Conservation (phyloP, 2,888 invertebrate genomes). For the Temnothorax ravouxi region DNA sequence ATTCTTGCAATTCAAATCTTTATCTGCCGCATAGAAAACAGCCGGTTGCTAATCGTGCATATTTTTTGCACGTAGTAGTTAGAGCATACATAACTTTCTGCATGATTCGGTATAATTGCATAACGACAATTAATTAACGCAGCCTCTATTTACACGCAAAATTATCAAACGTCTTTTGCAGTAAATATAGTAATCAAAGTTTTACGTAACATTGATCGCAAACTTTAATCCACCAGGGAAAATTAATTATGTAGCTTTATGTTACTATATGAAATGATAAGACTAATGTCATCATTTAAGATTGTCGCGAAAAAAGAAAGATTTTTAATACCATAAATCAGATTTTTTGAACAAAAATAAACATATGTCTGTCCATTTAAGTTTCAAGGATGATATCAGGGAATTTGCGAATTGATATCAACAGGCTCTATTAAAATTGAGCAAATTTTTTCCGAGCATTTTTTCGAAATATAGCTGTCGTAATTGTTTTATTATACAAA, state of each 20-base stretch:
- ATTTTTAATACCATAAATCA: conserved; percentile 5
- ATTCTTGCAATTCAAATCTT: background rate
- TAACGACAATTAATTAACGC: conserved; percentile 14
- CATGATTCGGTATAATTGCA: background rate
- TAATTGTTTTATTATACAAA: conserved; percentile 7
- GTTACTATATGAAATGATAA: background rate
- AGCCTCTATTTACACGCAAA: background rate
- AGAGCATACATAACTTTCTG: conserved; percentile 23
- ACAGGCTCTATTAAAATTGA: background rate
- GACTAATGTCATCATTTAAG: background rate
- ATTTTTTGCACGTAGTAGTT: conserved; percentile 18
- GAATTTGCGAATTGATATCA: background rate
- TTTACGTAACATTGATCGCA: background rate
- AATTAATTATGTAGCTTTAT: conserved; percentile 10
- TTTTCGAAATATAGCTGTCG: background rate
- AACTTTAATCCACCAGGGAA: background rate
- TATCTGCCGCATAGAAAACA: background rate
- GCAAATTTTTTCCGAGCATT: background rate
- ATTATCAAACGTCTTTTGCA: background rate
- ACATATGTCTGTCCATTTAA: background rate
- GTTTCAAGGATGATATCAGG: background rate
- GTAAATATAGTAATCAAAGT: conserved; percentile 29
- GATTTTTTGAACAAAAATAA: background rate
- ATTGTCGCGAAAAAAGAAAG: background rate
- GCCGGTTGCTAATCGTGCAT: background rate